These are phyloP conservation scores for Agrochola circellaris DNA, from an alignment of 2,888 invertebrate genomes.

Conservation along the genomic window DNA sequence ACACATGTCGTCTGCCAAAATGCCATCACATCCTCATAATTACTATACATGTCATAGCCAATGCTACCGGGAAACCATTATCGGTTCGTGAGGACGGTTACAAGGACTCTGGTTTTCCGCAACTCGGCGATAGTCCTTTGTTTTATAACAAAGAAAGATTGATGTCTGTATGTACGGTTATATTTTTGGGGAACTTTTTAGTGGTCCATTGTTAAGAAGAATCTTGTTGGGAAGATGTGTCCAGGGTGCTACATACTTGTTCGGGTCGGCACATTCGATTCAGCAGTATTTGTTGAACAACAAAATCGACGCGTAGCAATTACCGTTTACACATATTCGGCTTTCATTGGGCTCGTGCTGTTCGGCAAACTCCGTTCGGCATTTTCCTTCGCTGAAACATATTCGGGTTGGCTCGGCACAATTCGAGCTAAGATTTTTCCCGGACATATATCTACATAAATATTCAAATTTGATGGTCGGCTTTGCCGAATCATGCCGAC, in stretches of 20 bases:
- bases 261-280: not conserved
- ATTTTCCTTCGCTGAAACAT: not conserved
- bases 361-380: not conserved
- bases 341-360: not conserved
- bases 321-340: not conserved
- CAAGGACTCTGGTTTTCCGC: constrained; percentile 76
- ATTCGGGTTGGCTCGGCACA: not conserved
- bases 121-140: constrained; percentile 69
- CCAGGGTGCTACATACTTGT: not conserved
- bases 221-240: not conserved
- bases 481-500: not conserved
- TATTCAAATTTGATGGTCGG: not conserved
- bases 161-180: constrained; percentile 50
- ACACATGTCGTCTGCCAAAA: constrained; percentile 35
- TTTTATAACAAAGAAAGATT: constrained; percentile 73
- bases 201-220: not conserved
- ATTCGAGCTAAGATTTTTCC: not conserved
- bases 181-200: constrained; percentile 12
- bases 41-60: constrained; percentile 70
- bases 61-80: constrained; percentile 76
- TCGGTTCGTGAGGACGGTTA: constrained; percentile 68
- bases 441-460: not conserved
- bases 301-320: not conserved
- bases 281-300: not conserved
- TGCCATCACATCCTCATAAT: constrained; percentile 58